Base-by-base conservation (phyloP, 2,888 invertebrate species). In the Ectemnius cavifrons region DNA sequence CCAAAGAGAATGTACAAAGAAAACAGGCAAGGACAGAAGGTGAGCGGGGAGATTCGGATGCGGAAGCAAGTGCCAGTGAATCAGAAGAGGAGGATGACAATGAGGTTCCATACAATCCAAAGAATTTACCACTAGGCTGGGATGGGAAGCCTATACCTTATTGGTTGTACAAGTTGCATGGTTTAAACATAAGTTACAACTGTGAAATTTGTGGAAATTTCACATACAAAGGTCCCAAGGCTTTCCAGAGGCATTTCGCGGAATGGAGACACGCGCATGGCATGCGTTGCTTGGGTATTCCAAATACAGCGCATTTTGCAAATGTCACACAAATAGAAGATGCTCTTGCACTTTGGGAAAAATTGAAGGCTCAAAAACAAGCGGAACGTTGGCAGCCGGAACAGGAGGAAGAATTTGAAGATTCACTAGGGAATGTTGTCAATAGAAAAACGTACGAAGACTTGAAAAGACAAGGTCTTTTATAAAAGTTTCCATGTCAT, bases 141-240 rank as follows among this genome's bases (percentile, higher is more conserved):
- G 99, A 99, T 92, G 99, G 99, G 68, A 99, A 99, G 90, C 95
- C 95, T 0, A 95, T 95, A 80, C 99, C 99, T 0, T 99, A 99
- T 91, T 99, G 99, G 99, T 91, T 99, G 68, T 99, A 99, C 92
- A 99, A 99, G 91, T 92, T 99, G 5, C 99, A 99, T 89, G 99
- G 99, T 0, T 93, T 99, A 11, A 99, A 99, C 91, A 98, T 99
- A 77, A 98, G 97, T 89, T 99, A 99, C 91, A 98, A 97, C 73
- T 99, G 99, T 91, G 99, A 99, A 91, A 99, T 99, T 81, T 99
- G 99, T 91, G 99, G 99, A 27, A 99, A 99, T 92, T 98, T 96
- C 87, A 97, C 97, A 0, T 99, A 99, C 92, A 98, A 96, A 89
- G 99, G 99, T 0, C 99, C 99, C 0, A 99, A 99, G 91, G 99